Evolutionary conservation across 1,140 invertebrate genomes (phyloP), one percentile per base, ranked within the genome.

Genomic region (Pantala flavescens): DNA sequence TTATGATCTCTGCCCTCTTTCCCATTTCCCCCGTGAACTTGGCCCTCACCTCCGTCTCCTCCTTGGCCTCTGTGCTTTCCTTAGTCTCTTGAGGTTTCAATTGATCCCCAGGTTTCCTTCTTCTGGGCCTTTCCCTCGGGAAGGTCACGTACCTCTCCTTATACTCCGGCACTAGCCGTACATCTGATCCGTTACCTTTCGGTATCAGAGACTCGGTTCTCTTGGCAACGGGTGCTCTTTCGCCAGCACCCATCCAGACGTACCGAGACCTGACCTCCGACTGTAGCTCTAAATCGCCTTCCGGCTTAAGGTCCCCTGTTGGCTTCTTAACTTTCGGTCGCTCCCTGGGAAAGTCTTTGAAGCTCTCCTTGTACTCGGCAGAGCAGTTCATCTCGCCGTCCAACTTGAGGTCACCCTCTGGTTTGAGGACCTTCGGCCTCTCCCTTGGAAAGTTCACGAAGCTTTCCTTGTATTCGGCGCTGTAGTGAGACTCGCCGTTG

Each of bases 281-380:
- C 16, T 16, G 14, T 1, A 63, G 14, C 12, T 63, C 49, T 16
- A 74, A 23, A 28, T 74, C 73, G 7, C 73, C 73, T 23, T 74
- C 73, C 10, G 73, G 73, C 24, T 70, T 49, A 16, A 74, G 49
- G 5, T n/a, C 42, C 2, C 24, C 42, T 0, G 42, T 24, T 1
- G 73, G 73, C 49, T 36, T 9, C 16, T 10, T 23, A 23, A 43
- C 10, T 14, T 70, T 49, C 7, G 73, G 73, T 5, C 73, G 28
- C 9, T 70, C 55, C 24, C 73, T 49, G 0, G 73, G 73, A 28
- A 74, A 74, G 49, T 74, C 73, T n/a, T 21, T 21, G 49, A 2
- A 74, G 2, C 23, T n/a, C 21, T 74, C 73, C 21, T 70, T 49
- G 42, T 74, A 74, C 42, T 43, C 28, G 1, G 42, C 24, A 24